Evolutionary conservation across 2,113 vertebrate genomes (phyloP), one percentile per base, ranked within the genome.

Genomic region (Salvator merianae): DNA sequence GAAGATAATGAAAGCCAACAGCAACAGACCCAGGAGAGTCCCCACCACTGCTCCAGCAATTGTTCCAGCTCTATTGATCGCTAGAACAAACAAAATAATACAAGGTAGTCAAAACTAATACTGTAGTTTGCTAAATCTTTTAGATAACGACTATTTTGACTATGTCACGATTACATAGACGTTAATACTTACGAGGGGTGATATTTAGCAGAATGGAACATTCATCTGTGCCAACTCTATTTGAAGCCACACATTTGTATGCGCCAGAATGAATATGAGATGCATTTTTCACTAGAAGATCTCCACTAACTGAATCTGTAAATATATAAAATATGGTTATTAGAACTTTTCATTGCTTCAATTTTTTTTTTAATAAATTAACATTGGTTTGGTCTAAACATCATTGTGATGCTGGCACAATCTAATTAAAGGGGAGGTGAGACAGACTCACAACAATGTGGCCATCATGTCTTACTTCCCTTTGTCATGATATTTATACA

Each of bases 171-270:
- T 3, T 2, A 43, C 77, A n/a, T 32, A 0, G 36, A 38, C 0
- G 55, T 71, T 83, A 88, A 84, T 82, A 98, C 99, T 97, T 92
- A 99, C 99, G 96, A 79, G 97, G 97, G 43, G 96, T 96, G 62
- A 99, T 92, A 0, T 94, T 95, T 80, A 99, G 96, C 75, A 90
- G 68, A 18, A 99, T 68, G 6, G 88, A 70, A 93, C 99, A 99
- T 70, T 99, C 95, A 55, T 99, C 98, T 0, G 84, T 87, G 86
- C 98, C 99, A 36, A 99, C 96, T 69, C 95, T 92, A 91, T 99
- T 99, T 43, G 71, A 88, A 77, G 94, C 96, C 1, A 94, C 91
- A 84, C 99, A 99, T 86, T 13, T 95, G 92, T 99, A 99, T 0
- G 82, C 94, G 26, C 98, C 99, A 24, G 98, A 99, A 71, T 96